These are phyloP conservation scores for Pontoporia blainvillei DNA, from an alignment of 2,113 vertebrate species.

Conservation along the genomic window DNA sequence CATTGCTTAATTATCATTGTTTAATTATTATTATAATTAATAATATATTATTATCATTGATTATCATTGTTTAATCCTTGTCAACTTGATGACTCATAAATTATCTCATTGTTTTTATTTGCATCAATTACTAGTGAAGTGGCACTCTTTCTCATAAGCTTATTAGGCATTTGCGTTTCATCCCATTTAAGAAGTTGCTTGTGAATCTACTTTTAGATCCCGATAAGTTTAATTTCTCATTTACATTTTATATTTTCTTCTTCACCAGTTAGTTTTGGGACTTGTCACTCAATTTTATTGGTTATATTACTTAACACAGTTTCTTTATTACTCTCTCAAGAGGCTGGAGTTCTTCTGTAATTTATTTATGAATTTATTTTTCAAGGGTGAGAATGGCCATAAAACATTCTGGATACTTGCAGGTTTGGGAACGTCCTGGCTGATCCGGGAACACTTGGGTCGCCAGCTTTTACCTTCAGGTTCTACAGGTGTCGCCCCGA, in stretches of 20 bases:
- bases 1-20: neutral
- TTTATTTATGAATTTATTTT: neutral
- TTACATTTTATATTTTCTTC: constrained; percentile 27
- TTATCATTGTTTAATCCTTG: neutral
- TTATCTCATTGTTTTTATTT: constrained; percentile 33
- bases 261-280: constrained; percentile 7
- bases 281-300: constrained; percentile 14
- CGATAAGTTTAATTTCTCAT: constrained; percentile 7
- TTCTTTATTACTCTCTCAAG: constrained; percentile 24
- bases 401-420: neutral
- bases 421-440: neutral
- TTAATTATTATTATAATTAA: neutral
- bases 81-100: neutral
- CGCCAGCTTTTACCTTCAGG: neutral
- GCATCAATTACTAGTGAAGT: neutral
- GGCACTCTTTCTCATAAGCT: constrained; percentile 5
- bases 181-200: constrained; percentile 16
- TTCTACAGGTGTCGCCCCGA: neutral
- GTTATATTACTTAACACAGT: neutral
- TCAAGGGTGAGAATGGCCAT: neutral
- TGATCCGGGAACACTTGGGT: neutral
- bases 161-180: neutral
- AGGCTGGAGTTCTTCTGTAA: neutral
- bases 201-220: neutral
- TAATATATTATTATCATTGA: too few species aligned